Conservation (phyloP, 2,888 invertebrate genomes). For the Hyalella azteca region DNA sequence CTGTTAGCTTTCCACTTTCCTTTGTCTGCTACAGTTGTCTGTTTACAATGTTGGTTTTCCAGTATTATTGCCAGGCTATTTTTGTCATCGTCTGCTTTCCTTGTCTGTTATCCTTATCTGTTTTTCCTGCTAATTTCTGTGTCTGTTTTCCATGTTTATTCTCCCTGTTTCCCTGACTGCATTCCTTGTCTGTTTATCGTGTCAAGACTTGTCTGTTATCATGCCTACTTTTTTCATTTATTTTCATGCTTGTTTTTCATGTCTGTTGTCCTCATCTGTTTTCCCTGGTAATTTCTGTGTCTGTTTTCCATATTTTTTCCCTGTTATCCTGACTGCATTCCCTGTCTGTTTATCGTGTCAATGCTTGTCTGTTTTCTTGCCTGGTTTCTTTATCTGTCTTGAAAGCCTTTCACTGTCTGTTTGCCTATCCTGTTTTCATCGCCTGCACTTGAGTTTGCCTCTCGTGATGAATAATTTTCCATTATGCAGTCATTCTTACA, state of each 20-base stretch:
- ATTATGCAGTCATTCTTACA: too few species aligned
- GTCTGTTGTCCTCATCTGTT: neutral
- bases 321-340: too few species aligned
- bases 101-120: neutral
- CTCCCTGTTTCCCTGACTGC: neutral
- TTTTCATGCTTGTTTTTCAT: neutral
- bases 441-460: too few species aligned
- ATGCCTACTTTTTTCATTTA: neutral
- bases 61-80: too few species aligned
- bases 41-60: too few species aligned
- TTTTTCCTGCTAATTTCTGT: neutral
- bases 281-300: neutral
- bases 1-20: slow-evolving; percentile 60
- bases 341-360: too few species aligned
- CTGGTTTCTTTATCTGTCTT: too few species aligned
- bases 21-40: slow-evolving; percentile 60
- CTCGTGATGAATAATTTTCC: too few species aligned
- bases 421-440: too few species aligned
- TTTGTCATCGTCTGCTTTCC: neutral
- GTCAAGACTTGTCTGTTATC: neutral
- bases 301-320: neutral
- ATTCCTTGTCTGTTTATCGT: neutral
- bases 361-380: too few species aligned
- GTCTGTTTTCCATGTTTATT: neutral
- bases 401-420: too few species aligned